phyloP scores from a whole-genome alignment of 2,797 vertebrate species.

The Gymnoscopelus microlampas region DNA sequence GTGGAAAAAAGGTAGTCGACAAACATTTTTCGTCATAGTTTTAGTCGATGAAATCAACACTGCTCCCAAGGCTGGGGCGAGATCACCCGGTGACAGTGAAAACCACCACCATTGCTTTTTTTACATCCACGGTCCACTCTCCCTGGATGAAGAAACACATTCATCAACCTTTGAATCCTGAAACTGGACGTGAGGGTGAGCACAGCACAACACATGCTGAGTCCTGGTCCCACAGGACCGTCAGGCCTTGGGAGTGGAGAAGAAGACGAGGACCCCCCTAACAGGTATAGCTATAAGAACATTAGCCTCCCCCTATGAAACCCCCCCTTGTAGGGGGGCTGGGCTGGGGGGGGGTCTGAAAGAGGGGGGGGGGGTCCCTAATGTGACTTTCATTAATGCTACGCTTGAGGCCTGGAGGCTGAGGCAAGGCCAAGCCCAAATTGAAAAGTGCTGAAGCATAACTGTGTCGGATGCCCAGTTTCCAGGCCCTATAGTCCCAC shows the following conservation, averaged over 20 bases:
- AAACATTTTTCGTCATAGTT: no score
- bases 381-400: constrained; percentile 79
- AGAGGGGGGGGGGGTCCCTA: constrained; percentile 63
- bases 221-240: background rate
- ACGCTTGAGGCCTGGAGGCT: constrained; percentile 65
- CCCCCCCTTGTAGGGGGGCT: constrained; percentile 23
- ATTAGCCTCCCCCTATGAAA: constrained; percentile 51
- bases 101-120: no score
- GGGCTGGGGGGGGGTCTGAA: constrained; percentile 32
- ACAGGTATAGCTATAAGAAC: constrained; percentile 24
- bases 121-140: no score
- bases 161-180: no score
- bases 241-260: constrained; percentile 1
- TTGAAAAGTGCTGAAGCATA: constrained; percentile 82
- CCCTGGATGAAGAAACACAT: no score
- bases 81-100: no score
- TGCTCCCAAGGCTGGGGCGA: no score
- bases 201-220: no score
- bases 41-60: no score
- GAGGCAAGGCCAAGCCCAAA: constrained; percentile 71
- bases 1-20: no score
- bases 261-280: constrained; percentile 19
- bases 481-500: constrained; percentile 64
- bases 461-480: constrained; percentile 76
- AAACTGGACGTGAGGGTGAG: no score